Conservation (phyloP, 1,140 invertebrate species). For the Rhopalosiphum padi region DNA sequence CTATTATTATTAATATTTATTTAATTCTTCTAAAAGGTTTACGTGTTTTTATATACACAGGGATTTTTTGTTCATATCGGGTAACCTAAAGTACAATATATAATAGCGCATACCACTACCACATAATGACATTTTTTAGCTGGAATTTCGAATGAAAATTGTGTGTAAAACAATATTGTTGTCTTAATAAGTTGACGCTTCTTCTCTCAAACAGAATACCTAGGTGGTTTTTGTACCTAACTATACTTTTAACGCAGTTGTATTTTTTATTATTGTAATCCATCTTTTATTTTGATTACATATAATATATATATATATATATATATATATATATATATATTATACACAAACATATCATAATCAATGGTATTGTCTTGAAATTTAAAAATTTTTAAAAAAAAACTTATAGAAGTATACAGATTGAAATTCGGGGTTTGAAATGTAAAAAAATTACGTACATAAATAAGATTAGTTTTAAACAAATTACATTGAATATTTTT, state of each 20-base stretch:
- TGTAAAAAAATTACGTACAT: neutral
- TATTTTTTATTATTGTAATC: conserved; percentile 19
- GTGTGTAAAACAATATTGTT: neutral
- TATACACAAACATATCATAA: neutral
- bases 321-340: too few species aligned
- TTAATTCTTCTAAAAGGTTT: conserved; percentile 7
- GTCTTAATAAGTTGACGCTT: conserved; percentile 21
- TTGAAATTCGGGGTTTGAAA: neutral
- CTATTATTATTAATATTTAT: conserved; percentile 34
- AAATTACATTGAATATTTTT: neutral
- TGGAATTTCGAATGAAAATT: conserved; percentile 4
- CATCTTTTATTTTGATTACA: neutral
- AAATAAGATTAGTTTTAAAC: neutral
- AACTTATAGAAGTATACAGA: neutral
- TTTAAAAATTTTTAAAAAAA: neutral
- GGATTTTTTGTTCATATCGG: conserved; percentile 26
- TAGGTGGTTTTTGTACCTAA: neutral
- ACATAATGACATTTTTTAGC: conserved; percentile 8
- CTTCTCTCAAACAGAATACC: conserved; percentile 14
- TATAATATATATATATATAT: neutral
- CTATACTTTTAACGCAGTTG: neutral
- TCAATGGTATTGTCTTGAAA: neutral
- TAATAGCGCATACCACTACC: conserved; percentile 1
- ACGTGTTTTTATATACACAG: neutral
- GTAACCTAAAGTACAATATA: conserved; percentile 26